phyloP scores from a whole-genome alignment of 2,888 invertebrate genomes.

The Cremastobaeus sp. region DNA sequence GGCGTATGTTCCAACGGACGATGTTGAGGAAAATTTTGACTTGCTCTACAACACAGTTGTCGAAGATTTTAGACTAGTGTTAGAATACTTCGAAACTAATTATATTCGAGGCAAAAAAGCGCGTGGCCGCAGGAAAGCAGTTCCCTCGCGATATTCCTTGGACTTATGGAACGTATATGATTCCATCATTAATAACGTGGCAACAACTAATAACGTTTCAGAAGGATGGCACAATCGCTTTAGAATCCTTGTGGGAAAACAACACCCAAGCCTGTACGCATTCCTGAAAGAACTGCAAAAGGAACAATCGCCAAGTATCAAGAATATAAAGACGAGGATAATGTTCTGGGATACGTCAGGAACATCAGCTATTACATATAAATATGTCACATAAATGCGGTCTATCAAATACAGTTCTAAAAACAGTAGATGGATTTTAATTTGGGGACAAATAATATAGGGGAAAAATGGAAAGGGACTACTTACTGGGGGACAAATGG shows the following conservation, averaged over 20 bases:
- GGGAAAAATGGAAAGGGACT: not conserved
- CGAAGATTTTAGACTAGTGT: not conserved
- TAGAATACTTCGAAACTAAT: conserved; percentile 1
- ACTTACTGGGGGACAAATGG: conserved; percentile 1
- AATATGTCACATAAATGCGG: too few relatives aligned
- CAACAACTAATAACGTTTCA: not conserved
- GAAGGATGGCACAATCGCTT: not conserved
- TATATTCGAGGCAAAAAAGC: conserved; percentile 1
- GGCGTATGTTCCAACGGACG: conserved; percentile 1
- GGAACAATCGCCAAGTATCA: conserved; percentile 2
- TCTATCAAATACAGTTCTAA: too few relatives aligned
- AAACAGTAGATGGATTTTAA: too few relatives aligned
- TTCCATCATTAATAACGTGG: not conserved
- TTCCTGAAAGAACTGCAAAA: not conserved
- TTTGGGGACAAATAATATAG: not conserved
- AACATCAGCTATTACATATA: not conserved
- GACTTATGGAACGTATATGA: conserved; percentile 5
- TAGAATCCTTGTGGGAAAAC: not conserved
- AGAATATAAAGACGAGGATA: not conserved
- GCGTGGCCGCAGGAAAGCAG: not conserved
- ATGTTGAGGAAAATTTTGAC: conserved; percentile 1
- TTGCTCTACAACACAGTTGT: not conserved
- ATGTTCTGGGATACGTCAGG: conserved; percentile 1
- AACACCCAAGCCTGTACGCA: not conserved
- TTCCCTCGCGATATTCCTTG: not conserved